Evolutionary conservation across 2,888 invertebrate genomes (phyloP).

Genomic region (Hypomecis atomaria): DNA sequence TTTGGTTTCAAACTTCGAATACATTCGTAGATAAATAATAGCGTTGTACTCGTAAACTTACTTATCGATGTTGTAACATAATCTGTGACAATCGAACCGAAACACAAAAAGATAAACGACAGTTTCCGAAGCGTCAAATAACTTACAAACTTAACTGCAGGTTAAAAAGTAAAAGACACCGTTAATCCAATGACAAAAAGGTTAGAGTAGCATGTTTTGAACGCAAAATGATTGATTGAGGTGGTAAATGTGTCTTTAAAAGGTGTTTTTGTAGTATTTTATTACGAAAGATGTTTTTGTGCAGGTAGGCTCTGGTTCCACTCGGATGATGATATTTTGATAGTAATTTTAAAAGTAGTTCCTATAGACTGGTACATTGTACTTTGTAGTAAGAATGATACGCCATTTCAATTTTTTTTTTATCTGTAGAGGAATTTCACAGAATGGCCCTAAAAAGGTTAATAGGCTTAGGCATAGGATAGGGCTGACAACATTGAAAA

Average conservation of each 20-base stretch:
- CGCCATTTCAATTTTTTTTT: too few species aligned
- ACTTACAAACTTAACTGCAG: slow-evolving; percentile 15
- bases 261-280: slow-evolving; percentile 31
- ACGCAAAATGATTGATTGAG: slow-evolving; percentile 5
- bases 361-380: too few species aligned
- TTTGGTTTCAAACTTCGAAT: background rate
- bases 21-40: background rate
- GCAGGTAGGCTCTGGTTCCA: background rate
- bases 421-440: too few species aligned
- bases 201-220: slow-evolving; percentile 17
- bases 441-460: too few species aligned
- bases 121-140: slow-evolving; percentile 46
- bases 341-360: background rate
- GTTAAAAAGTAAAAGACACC: slow-evolving; percentile 2
- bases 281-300: slow-evolving; percentile 33
- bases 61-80: slow-evolving; percentile 44
- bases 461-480: too few species aligned
- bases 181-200: slow-evolving; percentile 7
- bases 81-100: slow-evolving; percentile 51
- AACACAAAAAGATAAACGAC: slow-evolving; percentile 36
- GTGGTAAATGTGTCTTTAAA: slow-evolving; percentile 14
- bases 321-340: slow-evolving; percentile 3
- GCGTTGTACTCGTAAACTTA: slow-evolving; percentile 10
- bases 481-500: too few species aligned
- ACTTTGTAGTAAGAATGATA: too few species aligned